Percentiles rank a stretch among this genome's conserved stretches.
phyloP scores from a whole-genome alignment of 92 coral and sea anemone genomes.

The Muricea muricata region DNA sequence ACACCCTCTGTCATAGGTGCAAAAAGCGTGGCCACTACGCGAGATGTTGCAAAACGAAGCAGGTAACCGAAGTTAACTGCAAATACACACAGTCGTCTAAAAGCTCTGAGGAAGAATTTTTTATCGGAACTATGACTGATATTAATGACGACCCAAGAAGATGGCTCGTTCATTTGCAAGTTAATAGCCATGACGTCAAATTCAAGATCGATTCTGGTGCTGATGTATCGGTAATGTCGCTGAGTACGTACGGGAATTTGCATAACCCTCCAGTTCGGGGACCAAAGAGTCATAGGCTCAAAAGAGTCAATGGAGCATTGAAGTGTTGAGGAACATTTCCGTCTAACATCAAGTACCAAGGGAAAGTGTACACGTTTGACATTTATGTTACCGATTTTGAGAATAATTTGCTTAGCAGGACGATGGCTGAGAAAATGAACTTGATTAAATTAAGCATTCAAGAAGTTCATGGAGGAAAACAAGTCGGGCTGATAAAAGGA shows the following conservation, averaged over 20 bases:
- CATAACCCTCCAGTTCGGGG: slow-evolving; percentile 2
- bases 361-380: slow-evolving; percentile 13
- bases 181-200: not conserved
- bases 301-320: slow-evolving; percentile 27
- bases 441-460: not conserved
- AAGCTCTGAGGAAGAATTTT: slow-evolving; percentile 29
- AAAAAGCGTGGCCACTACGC: slow-evolving; percentile 37
- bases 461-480: slow-evolving; percentile 3
- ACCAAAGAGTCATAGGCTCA: slow-evolving; percentile 33
- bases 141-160: slow-evolving; percentile 8
- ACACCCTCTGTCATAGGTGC: not conserved
- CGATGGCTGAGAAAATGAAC: slow-evolving; percentile 12
- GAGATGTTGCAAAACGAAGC: slow-evolving; percentile 25
- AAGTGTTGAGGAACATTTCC: slow-evolving; percentile 46
- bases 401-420: slow-evolving; percentile 22
- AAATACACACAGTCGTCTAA: not conserved
- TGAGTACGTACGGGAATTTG: slow-evolving; percentile 28
- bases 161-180: not conserved
- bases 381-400: slow-evolving; percentile 36
- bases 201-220: slow-evolving; percentile 2
- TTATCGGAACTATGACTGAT: slow-evolving; percentile 12
- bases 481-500: not conserved
- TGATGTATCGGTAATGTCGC: slow-evolving; percentile 22
- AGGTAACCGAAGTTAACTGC: slow-evolving; percentile 25
- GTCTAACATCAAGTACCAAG: slow-evolving; percentile 26